Evolutionary conservation across 2,797 vertebrate genomes (phyloP).

Genomic region (Carcharodon carcharias): DNA sequence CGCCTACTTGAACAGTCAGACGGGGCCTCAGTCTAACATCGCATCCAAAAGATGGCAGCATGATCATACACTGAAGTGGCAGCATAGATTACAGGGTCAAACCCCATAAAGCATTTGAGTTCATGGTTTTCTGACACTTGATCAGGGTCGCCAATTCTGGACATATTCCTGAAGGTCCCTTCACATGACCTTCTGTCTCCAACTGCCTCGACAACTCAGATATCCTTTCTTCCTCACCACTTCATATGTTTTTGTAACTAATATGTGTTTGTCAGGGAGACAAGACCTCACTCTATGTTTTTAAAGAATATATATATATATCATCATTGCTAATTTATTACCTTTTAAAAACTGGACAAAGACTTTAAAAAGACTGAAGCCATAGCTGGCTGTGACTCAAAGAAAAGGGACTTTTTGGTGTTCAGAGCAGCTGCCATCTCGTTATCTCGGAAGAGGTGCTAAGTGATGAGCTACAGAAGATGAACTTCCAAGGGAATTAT

Average conservation of each 20-base stretch:
- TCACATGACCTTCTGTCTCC: background rate
- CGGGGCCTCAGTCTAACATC: background rate
- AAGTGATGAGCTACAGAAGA: too few species aligned
- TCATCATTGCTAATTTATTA: too few species aligned
- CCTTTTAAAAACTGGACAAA: too few species aligned
- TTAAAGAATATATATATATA: too few species aligned
- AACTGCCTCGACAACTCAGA: background rate
- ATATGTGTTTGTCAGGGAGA: background rate
- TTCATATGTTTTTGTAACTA: background rate
- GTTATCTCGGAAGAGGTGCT: too few species aligned
- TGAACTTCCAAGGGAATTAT: too few species aligned
- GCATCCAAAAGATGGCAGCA: background rate
- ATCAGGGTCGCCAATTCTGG: background rate
- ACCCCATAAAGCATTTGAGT: background rate
- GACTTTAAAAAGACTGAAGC: too few species aligned
- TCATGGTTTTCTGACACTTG: background rate
- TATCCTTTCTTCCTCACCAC: background rate
- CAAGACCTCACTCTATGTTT: too few species aligned
- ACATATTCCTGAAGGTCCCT: background rate
- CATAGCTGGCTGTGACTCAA: too few species aligned
- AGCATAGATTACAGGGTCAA: background rate
- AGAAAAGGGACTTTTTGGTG: too few species aligned
- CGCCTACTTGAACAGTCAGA: background rate
- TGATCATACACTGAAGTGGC: background rate
- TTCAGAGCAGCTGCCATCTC: too few species aligned